Base-by-base conservation (phyloP, 2,888 invertebrate species). In the Caenorhabditis angaria region DNA sequence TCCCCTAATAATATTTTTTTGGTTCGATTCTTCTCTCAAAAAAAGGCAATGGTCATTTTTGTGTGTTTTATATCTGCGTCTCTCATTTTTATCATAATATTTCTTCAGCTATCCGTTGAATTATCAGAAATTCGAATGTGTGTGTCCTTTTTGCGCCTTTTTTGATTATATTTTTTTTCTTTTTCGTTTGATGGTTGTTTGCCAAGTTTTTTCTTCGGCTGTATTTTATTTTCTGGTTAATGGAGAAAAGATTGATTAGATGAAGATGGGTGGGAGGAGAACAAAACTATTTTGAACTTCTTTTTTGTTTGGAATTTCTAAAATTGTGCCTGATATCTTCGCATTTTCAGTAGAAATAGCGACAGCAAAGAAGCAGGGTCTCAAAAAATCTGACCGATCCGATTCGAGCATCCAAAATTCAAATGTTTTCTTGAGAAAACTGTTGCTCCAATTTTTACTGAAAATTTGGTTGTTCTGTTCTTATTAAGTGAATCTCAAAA, bases 41-140 rank as follows among this genome's bases (percentile, higher is more conserved):
- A n/a, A n/a, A n/a, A n/a, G n/a, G n/a, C n/a, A n/a, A 41, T 41
- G 41, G 41, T 41, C 41, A 41, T 41, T 41, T 41, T 41, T 32
- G 5, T 5, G 32, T 10, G 32, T n/a, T n/a, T n/a, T n/a, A 32
- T 32, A 12, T 41, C 41, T 41, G 41, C 41, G 41, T 41, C 41
- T 41, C 41, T 41, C 14, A 3, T 2, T 5, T 14, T 14, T 10
- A 3, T 41, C 14, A 14, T 14, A 12, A 2, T 41, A 41, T 41
- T 18, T 41, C 41, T 3, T 41, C 18, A 6, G n/a, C n/a, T n/a
- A n/a, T n/a, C n/a, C n/a, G n/a, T n/a, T n/a, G 41, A 41, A 41
- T 41, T 41, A 41, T 41, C 41, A 41, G 41, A 41, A 41, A 41
- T 41, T 41, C 41, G 41, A 41, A 41, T 41, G 41, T 41, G 18